Conservation (phyloP, 2,797 vertebrate genomes). For the Mycteria americana region DNA sequence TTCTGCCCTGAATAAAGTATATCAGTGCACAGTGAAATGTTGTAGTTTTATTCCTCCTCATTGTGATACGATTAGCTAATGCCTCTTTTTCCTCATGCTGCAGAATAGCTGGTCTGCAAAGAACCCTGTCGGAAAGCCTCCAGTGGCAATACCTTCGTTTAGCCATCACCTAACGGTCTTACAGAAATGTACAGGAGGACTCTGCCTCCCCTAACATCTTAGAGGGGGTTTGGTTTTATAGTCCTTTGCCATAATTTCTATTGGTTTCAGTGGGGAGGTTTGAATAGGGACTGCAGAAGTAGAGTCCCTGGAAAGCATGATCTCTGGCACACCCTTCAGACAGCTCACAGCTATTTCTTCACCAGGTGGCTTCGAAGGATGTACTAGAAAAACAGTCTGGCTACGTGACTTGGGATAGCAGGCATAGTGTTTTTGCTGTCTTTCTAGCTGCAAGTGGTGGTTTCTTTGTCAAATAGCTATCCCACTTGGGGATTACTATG, state of each 20-base stretch:
- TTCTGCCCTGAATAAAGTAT: constrained; percentile 15
- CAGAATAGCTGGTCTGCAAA: not conserved
- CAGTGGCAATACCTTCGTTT: not conserved
- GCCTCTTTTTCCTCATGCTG: not conserved
- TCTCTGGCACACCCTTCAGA: not conserved
- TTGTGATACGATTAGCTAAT: not conserved
- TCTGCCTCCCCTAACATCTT: not conserved
- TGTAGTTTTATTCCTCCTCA: not conserved
- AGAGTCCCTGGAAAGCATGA: not conserved
- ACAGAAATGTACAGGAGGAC: not conserved
- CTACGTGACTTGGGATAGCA: not conserved
- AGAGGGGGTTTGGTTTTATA: not conserved
- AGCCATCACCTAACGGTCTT: not conserved
- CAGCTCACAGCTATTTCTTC: not conserved
- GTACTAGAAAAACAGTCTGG: not conserved
- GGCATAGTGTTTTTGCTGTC: not conserved
- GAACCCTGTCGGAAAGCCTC: not conserved
- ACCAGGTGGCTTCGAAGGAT: not conserved
- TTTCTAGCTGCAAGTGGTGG: not conserved
- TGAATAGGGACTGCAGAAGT: not conserved
- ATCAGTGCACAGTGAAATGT: not conserved
- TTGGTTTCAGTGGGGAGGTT: not conserved
- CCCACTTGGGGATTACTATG: not conserved
- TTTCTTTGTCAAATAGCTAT: not conserved
- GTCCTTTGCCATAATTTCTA: not conserved